Conservation (phyloP, 2,888 invertebrate genomes). For the Tiphia femorata region DNA sequence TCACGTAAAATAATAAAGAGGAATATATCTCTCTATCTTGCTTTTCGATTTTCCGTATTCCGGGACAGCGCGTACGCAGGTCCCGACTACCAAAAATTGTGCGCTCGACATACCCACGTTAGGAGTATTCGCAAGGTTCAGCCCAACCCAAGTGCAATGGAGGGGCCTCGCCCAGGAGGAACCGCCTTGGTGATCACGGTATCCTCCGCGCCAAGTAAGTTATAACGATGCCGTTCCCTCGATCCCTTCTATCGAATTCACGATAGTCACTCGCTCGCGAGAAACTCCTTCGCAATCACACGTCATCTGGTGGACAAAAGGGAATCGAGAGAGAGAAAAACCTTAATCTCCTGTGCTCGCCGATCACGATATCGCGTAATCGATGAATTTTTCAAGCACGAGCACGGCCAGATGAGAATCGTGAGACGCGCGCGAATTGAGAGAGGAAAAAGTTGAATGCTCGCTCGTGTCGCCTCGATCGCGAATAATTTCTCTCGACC, state of each 20-base stretch:
- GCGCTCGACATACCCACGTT: slow-evolving; percentile 74
- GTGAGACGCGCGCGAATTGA: no score
- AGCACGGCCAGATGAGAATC: no score
- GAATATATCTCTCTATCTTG: no score
- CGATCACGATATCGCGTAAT: no score
- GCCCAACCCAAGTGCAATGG: slow-evolving; percentile 78
- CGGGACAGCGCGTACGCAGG: slow-evolving; percentile 76
- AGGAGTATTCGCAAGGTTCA: slow-evolving; percentile 74
- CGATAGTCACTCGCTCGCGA: slow-evolving; percentile 30
- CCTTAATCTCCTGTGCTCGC: no score
- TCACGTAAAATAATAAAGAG: no score
- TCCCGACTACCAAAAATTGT: slow-evolving; percentile 76
- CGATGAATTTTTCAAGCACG: no score
- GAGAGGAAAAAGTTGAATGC: no score
- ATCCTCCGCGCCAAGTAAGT: slow-evolving; percentile 83
- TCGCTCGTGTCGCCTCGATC: no score
- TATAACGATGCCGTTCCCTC: slow-evolving; percentile 38
- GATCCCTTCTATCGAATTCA: slow-evolving; percentile 26
- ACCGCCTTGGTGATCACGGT: slow-evolving; percentile 80
- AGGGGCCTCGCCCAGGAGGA: slow-evolving; percentile 75
- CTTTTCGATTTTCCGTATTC: no score
- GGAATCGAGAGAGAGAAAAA: no score
- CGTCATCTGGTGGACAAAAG: slow-evolving; percentile 37
- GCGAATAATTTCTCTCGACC: no score
- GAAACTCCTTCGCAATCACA: slow-evolving; percentile 37